Evolutionary conservation across 2,797 vertebrate genomes (phyloP), one percentile per base, ranked within the genome.

Genomic region (Avahi laniger): DNA sequence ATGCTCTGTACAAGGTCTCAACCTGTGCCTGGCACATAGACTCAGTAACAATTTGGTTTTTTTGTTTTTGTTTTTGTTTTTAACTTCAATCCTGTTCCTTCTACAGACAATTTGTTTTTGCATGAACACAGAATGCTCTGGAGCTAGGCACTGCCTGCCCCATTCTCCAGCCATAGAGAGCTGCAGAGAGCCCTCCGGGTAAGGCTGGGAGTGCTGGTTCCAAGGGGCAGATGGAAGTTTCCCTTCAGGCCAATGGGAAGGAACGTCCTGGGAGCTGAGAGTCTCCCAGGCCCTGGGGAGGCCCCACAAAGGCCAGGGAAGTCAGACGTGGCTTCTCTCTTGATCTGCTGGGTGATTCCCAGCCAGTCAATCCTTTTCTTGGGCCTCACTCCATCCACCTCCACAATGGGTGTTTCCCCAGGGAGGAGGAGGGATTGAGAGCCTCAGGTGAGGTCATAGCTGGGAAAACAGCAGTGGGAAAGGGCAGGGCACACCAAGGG

Each of bases 91-190:
- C 15, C 30, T n/a, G 15, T 65, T 65, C 33, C 63, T 65, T 65
- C 63, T 65, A n/a, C n/a, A 65, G 63, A 73, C 76, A 87, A 67
- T 92, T 96, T 97, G 93, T 92, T 96, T 92, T 76, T 78, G 69
- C 96, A 79, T 78, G 87, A 90, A 93, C 22, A 41, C 84, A 78
- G 87, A 81, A 67, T 6, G 50, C 65, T 95, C 91, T 93, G 96
- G 75, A 94, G 91, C 78, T 70, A 93, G 91, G 94, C 67, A 82
- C 89, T 52, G 57, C n/a, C 63, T 0, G 12, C 35, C 41, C 78
- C 61, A n/a, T 88, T 95, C 82, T 96, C 67, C 59, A 33, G 48
- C 75, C 89, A 81, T 75, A 65, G 93, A 89, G 52, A 80, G 35
- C 50, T 7, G 33, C 26, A 52, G 52, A 48, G 33, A 59, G 57